phyloP scores from a whole-genome alignment of 2,797 vertebrate species.

The Cyprinodon diabolis region DNA sequence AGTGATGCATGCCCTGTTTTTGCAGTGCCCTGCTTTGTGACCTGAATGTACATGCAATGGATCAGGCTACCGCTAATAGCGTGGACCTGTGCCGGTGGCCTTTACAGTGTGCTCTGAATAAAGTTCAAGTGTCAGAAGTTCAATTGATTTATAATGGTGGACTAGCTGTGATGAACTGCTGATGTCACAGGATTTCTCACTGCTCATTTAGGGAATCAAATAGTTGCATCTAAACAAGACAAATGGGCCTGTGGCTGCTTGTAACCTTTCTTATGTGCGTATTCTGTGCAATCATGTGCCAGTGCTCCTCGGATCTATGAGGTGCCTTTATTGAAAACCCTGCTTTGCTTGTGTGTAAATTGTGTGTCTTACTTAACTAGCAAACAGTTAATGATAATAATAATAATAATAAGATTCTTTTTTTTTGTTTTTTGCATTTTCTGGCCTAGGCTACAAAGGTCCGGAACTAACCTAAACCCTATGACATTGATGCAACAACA shows the following conservation, averaged over 20 bases:
- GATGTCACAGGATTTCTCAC: conserved; percentile 77
- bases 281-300: conserved; percentile 74
- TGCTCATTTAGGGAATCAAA: conserved; percentile 82
- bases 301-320: conserved; percentile 58
- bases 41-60: conserved; percentile 81
- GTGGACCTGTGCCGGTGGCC: conserved; percentile 72
- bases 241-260: conserved; percentile 69
- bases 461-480: no score
- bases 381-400: no score
- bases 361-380: conserved; percentile 35
- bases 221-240: conserved; percentile 79
- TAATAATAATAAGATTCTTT: no score
- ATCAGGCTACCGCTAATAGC: conserved; percentile 80
- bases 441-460: background rate
- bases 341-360: conserved; percentile 40
- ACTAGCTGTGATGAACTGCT: conserved; percentile 77
- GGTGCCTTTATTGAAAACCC: conserved; percentile 76
- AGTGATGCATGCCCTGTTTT: conserved; percentile 59
- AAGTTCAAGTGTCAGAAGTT: conserved; percentile 86
- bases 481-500: background rate
- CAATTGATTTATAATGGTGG: conserved; percentile 87
- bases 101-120: conserved; percentile 77
- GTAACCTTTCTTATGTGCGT: conserved; percentile 81
- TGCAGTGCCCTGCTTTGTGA: conserved; percentile 72
- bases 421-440: background rate